Percentiles rank a stretch among this genome's conserved stretches.
Conservation (phyloP, 2,888 invertebrate genomes). For the Drosophila paucipuncta region DNA sequence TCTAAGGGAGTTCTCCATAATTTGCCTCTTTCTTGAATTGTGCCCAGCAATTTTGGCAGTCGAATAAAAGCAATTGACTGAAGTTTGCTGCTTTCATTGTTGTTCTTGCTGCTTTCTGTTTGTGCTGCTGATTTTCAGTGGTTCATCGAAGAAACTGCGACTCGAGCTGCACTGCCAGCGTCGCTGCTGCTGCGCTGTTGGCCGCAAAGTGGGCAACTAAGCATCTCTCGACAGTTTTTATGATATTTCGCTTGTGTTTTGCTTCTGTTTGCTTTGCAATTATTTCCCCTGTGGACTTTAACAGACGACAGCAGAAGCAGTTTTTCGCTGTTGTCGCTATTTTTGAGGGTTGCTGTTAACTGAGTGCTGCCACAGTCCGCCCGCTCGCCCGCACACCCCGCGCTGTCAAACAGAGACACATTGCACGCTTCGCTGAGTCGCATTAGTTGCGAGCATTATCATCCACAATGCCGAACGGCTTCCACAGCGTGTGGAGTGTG, state of each 20-base stretch:
- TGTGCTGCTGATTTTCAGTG: constrained; percentile 22
- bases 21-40: background rate
- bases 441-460: constrained; percentile 61
- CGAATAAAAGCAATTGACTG: constrained; percentile 62
- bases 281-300: constrained; percentile 65
- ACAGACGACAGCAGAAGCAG: constrained; percentile 14
- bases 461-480: constrained; percentile 66
- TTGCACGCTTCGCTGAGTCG: constrained; percentile 52
- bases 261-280: constrained; percentile 68
- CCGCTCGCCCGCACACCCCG: background rate
- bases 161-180: constrained; percentile 39
- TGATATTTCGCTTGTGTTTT: constrained; percentile 42
- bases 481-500: constrained; percentile 66
- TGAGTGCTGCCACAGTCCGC: constrained; percentile 3
- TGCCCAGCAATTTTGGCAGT: constrained; percentile 58
- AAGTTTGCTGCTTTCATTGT: constrained; percentile 19
- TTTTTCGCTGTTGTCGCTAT: constrained; percentile 17
- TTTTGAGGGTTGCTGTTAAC: constrained; percentile 56
- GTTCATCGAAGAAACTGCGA: constrained; percentile 26
- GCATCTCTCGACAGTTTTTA: constrained; percentile 57
- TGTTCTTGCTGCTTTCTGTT: constrained; percentile 2
- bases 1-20: constrained; percentile 17
- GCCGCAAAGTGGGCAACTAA: constrained; percentile 42
- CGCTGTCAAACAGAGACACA: constrained; percentile 21
- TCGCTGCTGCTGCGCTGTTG: constrained; percentile 34